phyloP scores from a whole-genome alignment of 2,888 invertebrate genomes.

The Athalia rosae region DNA sequence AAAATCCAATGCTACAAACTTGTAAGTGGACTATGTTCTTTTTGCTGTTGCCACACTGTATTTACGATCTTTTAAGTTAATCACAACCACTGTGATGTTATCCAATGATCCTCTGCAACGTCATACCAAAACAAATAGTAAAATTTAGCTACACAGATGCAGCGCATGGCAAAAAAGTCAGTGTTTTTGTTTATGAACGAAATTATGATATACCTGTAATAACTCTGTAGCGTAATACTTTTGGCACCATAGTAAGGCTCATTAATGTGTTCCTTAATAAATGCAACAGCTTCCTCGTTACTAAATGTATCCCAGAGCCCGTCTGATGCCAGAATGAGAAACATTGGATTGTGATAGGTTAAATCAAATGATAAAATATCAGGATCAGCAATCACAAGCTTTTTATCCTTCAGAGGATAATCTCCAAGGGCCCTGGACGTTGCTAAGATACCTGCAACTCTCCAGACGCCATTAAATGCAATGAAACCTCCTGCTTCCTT shows the following conservation, averaged over 20 bases:
- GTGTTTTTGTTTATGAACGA: neutral
- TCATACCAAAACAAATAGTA: neutral
- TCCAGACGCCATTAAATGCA: constrained; percentile 96
- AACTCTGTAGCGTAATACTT: constrained; percentile 92
- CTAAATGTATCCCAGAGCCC: constrained; percentile 97
- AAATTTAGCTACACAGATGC: neutral
- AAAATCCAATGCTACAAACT: too few species aligned
- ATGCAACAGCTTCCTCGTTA: constrained; percentile 95
- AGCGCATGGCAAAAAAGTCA: neutral
- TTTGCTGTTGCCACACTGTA: constrained; percentile 53
- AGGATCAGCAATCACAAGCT: constrained; percentile 95
- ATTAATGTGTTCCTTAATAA: constrained; percentile 88
- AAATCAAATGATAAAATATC: constrained; percentile 95
- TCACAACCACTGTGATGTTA: constrained; percentile 95
- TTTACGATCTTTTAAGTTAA: constrained; percentile 82
- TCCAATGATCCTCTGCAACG: constrained; percentile 88
- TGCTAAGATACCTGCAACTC: constrained; percentile 95
- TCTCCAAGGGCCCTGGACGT: constrained; percentile 96
- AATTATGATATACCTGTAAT: constrained; percentile 75
- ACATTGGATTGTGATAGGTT: constrained; percentile 89
- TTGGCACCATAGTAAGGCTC: constrained; percentile 94
- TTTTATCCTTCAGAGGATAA: constrained; percentile 95
- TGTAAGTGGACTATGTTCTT: neutral
- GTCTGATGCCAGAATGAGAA: constrained; percentile 94
- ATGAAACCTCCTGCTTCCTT: constrained; percentile 97